Evolutionary conservation across 1,140 invertebrate genomes (phyloP).

Genomic region (Ceratosolen solmsi): DNA sequence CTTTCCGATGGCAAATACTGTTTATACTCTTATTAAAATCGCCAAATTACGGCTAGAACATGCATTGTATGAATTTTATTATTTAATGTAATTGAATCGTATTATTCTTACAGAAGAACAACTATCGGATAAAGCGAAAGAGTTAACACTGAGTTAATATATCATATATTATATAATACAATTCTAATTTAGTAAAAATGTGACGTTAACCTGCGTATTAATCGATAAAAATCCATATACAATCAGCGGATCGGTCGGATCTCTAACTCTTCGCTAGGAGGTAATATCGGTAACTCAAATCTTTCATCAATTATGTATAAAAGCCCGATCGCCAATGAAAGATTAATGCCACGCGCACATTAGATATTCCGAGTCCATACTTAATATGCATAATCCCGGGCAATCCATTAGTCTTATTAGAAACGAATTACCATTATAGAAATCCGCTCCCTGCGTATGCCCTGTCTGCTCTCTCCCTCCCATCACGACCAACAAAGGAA

Average conservation of each 20-base stretch:
- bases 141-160: too few species aligned
- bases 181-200: background rate
- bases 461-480: background rate
- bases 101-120: too few species aligned
- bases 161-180: too few species aligned
- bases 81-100: too few species aligned
- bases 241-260: conserved; percentile 1
- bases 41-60: too few species aligned
- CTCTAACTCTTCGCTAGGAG: background rate
- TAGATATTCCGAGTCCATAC: conserved; percentile 40
- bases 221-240: conserved; percentile 33
- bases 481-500: too few species aligned
- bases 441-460: conserved; percentile 2
- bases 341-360: conserved; percentile 31
- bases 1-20: too few species aligned
- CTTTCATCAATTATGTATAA: conserved; percentile 47
- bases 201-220: background rate
- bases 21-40: too few species aligned
- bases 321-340: conserved; percentile 40
- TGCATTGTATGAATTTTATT: too few species aligned
- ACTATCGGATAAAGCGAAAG: too few species aligned
- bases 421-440: conserved; percentile 42
- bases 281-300: conserved; percentile 39
- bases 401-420: conserved; percentile 51
- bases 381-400: conserved; percentile 40